Percentiles rank a stretch among this genome's conserved stretches.
Conservation (phyloP, 2,888 invertebrate species). For the Ashinkailepas kermadecensis region DNA sequence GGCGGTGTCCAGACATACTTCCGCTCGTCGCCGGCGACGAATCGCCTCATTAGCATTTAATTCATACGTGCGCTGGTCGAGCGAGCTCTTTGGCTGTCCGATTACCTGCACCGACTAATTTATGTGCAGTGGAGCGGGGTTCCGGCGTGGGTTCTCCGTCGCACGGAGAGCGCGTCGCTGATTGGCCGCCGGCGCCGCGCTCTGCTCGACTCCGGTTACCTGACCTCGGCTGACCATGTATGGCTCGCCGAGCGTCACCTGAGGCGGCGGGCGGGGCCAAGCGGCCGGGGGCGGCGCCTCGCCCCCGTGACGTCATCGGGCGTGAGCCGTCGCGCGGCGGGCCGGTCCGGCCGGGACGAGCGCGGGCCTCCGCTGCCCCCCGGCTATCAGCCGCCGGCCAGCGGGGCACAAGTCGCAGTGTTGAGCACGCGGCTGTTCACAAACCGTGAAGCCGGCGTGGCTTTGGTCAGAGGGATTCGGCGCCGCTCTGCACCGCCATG, state of each 20-base stretch:
- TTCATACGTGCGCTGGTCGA: background rate
- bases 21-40: background rate
- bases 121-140: background rate
- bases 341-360: background rate
- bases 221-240: conserved; percentile 9
- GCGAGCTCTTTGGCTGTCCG: background rate
- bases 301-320: background rate
- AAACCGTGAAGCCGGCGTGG: background rate
- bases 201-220: background rate
- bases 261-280: conserved; percentile 12
- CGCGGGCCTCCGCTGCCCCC: too few species aligned
- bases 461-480: background rate
- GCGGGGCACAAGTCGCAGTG: background rate
- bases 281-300: background rate
- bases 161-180: background rate
- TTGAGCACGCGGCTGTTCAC: background rate
- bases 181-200: background rate
- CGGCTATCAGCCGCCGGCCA: background rate
- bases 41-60: background rate
- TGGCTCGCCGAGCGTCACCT: conserved; percentile 2
- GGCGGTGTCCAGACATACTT: background rate
- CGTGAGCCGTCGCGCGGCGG: background rate
- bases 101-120: conserved; percentile 8
- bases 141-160: background rate
- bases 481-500: background rate